phyloP scores from a whole-genome alignment of 2,888 invertebrate species.

The Lasioglossum figueresi region DNA sequence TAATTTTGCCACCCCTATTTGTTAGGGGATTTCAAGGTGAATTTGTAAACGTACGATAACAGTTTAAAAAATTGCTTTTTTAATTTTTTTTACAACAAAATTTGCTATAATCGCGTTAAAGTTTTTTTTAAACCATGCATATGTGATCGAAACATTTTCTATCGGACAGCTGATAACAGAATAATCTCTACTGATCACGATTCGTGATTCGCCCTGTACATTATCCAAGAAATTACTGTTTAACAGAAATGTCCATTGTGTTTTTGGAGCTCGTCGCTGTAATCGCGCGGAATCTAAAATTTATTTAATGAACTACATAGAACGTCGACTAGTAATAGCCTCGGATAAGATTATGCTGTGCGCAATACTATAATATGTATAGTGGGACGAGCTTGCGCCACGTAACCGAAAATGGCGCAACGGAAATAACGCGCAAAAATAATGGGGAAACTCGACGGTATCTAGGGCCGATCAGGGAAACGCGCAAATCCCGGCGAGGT shows the following conservation, averaged over 20 bases:
- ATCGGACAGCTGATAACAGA: too few species aligned
- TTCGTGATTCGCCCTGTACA: too few species aligned
- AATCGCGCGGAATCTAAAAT: not conserved
- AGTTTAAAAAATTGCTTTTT: too few species aligned
- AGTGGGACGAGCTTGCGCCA: not conserved
- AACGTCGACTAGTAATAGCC: not conserved
- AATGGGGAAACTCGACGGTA: not conserved
- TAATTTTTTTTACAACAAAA: too few species aligned
- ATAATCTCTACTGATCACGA: too few species aligned
- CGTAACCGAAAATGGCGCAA: conserved; percentile 4
- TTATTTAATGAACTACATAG: not conserved
- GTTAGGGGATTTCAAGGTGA: too few species aligned
- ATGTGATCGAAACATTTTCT: too few species aligned
- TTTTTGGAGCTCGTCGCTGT: not conserved
- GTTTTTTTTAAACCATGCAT: too few species aligned
- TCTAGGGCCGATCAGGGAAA: not conserved
- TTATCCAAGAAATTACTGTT: not conserved
- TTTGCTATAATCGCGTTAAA: too few species aligned
- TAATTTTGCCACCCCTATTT: too few species aligned
- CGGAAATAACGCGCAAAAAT: not conserved
- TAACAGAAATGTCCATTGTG: not conserved
- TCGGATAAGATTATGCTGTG: not conserved
- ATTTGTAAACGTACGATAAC: too few species aligned
- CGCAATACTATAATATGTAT: not conserved
- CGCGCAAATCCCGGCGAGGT: not conserved